These are phyloP conservation scores for Holotrichia oblita DNA, from an alignment of 1,140 invertebrate species.

Conservation along the genomic window DNA sequence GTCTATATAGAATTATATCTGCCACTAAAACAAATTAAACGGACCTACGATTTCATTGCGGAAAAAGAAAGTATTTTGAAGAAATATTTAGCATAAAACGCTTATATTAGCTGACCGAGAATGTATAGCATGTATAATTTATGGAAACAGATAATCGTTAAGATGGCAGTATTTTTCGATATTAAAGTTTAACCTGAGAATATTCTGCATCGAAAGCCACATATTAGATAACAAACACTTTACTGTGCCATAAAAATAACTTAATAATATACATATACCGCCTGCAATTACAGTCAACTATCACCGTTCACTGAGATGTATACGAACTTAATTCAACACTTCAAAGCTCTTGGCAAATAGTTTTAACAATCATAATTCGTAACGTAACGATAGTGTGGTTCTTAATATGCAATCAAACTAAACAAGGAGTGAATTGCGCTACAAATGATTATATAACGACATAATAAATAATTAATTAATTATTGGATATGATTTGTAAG, in stretches of 20 bases:
- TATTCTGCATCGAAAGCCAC: background rate
- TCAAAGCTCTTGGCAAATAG: too few relatives aligned
- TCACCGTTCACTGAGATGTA: too few relatives aligned
- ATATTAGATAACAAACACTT: background rate
- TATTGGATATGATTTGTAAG: too few relatives aligned
- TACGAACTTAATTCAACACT: too few relatives aligned
- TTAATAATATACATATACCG: background rate
- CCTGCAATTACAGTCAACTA: background rate
- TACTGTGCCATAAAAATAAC: background rate
- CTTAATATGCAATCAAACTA: too few relatives aligned
- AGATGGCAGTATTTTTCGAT: background rate
- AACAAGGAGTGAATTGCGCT: too few relatives aligned
- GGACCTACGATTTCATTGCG: background rate
- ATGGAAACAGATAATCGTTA: background rate
- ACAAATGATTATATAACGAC: too few relatives aligned
- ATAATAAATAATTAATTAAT: too few relatives aligned
- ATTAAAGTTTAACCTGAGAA: background rate
- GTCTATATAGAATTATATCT: background rate
- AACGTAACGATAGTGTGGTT: too few relatives aligned
- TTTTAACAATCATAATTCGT: too few relatives aligned
- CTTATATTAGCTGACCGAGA: background rate
- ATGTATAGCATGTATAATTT: background rate
- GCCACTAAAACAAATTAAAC: too few relatives aligned
- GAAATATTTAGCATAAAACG: background rate
- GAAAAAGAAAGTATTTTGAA: conserved; percentile 5